Evolutionary conservation across 2,888 invertebrate genomes (phyloP).

Genomic region (Drosophila tanythrix): DNA sequence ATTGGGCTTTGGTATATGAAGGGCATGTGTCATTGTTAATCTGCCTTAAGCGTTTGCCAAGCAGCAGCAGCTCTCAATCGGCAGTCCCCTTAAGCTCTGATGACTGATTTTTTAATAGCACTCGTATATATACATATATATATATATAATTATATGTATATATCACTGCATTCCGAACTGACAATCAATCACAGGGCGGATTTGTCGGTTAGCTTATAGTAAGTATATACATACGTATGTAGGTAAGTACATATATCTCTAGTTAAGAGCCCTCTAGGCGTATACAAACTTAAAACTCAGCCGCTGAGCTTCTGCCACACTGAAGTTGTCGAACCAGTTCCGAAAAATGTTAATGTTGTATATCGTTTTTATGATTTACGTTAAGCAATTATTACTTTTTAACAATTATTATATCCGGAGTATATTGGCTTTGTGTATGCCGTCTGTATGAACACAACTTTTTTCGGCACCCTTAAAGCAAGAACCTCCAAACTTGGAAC

Average conservation of each 20-base stretch:
- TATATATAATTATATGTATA: neutral
- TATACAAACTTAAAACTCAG: neutral
- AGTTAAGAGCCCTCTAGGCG: neutral
- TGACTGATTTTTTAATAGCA: conserved; percentile 45
- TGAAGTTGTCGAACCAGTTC: neutral
- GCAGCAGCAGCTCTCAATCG: conserved; percentile 18
- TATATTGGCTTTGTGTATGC: neutral
- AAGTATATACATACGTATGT: conserved; percentile 1
- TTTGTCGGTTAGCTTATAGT: conserved; percentile 5
- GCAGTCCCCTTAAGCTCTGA: conserved; percentile 38
- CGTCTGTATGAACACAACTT: neutral
- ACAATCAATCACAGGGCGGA: conserved; percentile 27
- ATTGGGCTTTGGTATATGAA: conserved; percentile 39
- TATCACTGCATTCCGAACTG: conserved; percentile 15
- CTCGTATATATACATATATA: neutral
- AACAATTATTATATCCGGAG: too few relatives aligned
- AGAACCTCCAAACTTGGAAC: neutral
- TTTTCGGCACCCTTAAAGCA: neutral
- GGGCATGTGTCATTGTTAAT: conserved; percentile 52
- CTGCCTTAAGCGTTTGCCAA: conserved; percentile 37
- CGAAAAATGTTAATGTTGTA: neutral
- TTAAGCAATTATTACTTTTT: neutral
- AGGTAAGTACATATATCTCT: conserved; percentile 1
- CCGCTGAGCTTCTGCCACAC: neutral
- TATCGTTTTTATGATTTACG: neutral